These are phyloP conservation scores for Leptodirus hochenwartii DNA, from an alignment of 2,888 invertebrate genomes.

Conservation along the genomic window DNA sequence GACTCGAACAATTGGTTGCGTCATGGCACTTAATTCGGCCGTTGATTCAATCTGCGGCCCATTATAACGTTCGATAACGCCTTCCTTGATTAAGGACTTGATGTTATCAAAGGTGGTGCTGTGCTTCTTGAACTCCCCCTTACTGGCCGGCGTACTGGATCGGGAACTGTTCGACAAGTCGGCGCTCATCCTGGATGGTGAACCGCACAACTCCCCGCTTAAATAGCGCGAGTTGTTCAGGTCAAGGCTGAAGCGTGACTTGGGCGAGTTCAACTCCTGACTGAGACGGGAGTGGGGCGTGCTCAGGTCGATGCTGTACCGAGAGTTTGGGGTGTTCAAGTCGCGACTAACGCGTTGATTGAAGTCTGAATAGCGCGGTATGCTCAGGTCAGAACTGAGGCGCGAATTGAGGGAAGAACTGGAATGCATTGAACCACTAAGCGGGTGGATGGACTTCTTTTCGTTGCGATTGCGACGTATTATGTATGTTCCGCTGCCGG, in stretches of 20 bases:
- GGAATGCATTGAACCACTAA: slow-evolving; percentile 33
- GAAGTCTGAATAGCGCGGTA: slow-evolving; percentile 37
- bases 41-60: slow-evolving; percentile 39
- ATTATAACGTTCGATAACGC: slow-evolving; percentile 38
- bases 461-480: slow-evolving; percentile 54
- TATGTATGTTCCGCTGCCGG: slow-evolving; percentile 59
- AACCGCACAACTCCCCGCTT: slow-evolving; percentile 22
- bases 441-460: slow-evolving; percentile 42
- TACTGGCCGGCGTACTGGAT: slow-evolving; percentile 31
- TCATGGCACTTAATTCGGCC: slow-evolving; percentile 39
- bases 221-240: slow-evolving; percentile 31
- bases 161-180: slow-evolving; percentile 22
- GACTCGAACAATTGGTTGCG: slow-evolving; percentile 46
- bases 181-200: slow-evolving; percentile 22
- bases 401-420: slow-evolving; percentile 40
- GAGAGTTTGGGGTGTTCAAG: slow-evolving; percentile 41
- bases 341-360: slow-evolving; percentile 35
- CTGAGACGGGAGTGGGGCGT: slow-evolving; percentile 37
- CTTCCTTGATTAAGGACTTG: slow-evolving; percentile 52
- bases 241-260: slow-evolving; percentile 40
- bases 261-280: slow-evolving; percentile 37
- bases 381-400: slow-evolving; percentile 41
- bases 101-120: slow-evolving; percentile 64
- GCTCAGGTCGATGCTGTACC: slow-evolving; percentile 49
- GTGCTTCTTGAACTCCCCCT: slow-evolving; percentile 46